Evolutionary conservation across 2,113 vertebrate genomes (phyloP), one percentile per base, ranked within the genome.

Genomic region (Protomyctophum bolini): DNA sequence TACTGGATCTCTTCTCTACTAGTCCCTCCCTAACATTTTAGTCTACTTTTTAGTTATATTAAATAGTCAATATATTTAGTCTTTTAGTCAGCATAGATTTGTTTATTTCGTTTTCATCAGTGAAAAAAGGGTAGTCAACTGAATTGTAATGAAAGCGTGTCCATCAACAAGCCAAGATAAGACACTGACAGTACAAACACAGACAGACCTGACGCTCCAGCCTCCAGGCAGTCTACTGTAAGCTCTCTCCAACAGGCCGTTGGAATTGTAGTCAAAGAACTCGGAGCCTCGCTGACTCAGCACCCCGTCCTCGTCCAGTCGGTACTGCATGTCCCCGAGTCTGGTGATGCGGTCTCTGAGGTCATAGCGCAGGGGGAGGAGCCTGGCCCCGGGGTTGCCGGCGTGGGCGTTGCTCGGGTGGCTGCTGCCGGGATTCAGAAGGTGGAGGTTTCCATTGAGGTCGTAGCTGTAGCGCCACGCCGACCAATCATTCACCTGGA

Each of bases 391-490:
- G 33, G 33, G 33, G 33, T 41, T 41, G 33, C 33, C 33, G 3
- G 33, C 5, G 33, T 41, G 33, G 33, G 33, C 33, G 33, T 41
- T 41, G 33, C 33, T 41, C 33, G 33, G 33, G 33, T 41, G 33
- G 0, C 95, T 98, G 83, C 97, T 99, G 0, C 97, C 98, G 0
- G 98, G 97, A 75, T 98, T 98, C 79, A 99, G 81, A 61, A 99
- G 88, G 68, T 99, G 97, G n/a, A 99, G 94, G 91, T 99, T 99
- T n/a, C 98, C 98, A 0, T 99, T 99, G 56, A 99, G 91, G 89
- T 99, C 98, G 0, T 99, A 99, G 91, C 95, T 99, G 80, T 99
- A 99, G 80, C 97, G 97, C 98, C 98, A 99, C n/a, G 96, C 98
- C 0, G 95, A 96, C 89, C 97, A 96, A 63, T 99, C 97, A 0